Base-by-base conservation (phyloP, 2,113 vertebrate species). In the Anolis sagrei region DNA sequence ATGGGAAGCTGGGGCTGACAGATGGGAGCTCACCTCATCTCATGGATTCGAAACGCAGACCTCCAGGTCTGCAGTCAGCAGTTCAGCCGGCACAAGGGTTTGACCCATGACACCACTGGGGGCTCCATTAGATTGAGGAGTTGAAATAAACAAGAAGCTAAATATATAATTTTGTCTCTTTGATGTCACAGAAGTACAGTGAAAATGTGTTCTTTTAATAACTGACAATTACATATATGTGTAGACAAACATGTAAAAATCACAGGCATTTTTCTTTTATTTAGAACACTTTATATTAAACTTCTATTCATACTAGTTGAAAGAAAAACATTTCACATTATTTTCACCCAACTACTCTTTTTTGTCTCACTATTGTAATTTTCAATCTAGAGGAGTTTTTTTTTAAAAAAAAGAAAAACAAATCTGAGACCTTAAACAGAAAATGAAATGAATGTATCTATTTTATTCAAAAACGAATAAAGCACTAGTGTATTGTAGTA, bases 221-320 rank as follows among this genome's bases (percentile, higher is more conserved):
- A 44, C 39, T 44, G n/a, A n/a, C n/a, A n/a, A n/a, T n/a, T n/a
- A n/a, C n/a, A n/a, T 39, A 6, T 14, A 58, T 23, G 25, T 49
- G 39, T 36, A 25, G 74, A 62, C 48, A 48, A 49, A 74, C 44
- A 36, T n/a, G 51, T 19, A 36, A 2, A 85, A 51, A 14, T 25
- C 18, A 51, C 79, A 86, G 89, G 76, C 29, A 76, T 92, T 92
- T 80, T 88, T 87, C 51, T 83, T 95, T 94, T 95, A 94, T 95
- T 94, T 51, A 89, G 62, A 93, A 84, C 61, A 89, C 82, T 44
- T 90, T 23, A 19, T 29, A 90, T 77, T 89, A 93, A 84, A 48
- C n/a, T 76, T 76, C 16, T 83, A 29, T 23, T 36, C 44, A 49
- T 66, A 66, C 29, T 66, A 14, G 29, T 21, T 70, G 54, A 78